Evolutionary conservation across 2,797 vertebrate species (phyloP).

Genomic region (Gobio occitaniae): DNA sequence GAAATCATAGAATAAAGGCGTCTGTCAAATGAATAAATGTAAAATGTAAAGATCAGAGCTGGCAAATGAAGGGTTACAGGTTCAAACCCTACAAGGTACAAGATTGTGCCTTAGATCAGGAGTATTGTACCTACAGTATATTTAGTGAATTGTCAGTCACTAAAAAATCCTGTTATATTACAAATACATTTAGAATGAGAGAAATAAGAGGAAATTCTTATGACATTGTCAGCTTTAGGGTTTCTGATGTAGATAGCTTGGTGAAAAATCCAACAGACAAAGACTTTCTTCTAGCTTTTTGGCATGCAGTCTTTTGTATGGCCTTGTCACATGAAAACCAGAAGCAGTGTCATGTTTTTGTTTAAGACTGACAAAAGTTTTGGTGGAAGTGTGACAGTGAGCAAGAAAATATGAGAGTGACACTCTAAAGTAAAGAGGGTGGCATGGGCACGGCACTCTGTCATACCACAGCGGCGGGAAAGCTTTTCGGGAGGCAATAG

Average conservation of each 20-base stretch:
- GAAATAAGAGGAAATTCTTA: slow-evolving; percentile 3
- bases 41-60: not conserved
- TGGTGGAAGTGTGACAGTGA: slow-evolving; percentile 68
- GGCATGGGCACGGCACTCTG: slow-evolving; percentile 37
- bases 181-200: not conserved
- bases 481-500: slow-evolving; percentile 27
- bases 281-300: slow-evolving; percentile 8
- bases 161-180: not conserved
- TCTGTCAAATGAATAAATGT: not conserved
- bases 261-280: slow-evolving; percentile 37
- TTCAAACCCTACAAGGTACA: not conserved
- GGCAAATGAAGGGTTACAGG: not conserved
- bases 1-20: not conserved
- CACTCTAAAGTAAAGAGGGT: slow-evolving; percentile 70
- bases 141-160: not conserved
- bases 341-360: slow-evolving; percentile 75
- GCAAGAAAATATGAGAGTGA: slow-evolving; percentile 68
- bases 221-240: not conserved
- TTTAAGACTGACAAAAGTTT: slow-evolving; percentile 73
- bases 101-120: not conserved
- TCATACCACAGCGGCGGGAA: slow-evolving; percentile 5
- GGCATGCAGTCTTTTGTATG: slow-evolving; percentile 36
- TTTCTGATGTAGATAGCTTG: slow-evolving; percentile 12
- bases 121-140: not conserved
- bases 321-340: slow-evolving; percentile 70